Base-by-base conservation (phyloP, 1,140 invertebrate species). In the Cyphomyrmex costatus region DNA sequence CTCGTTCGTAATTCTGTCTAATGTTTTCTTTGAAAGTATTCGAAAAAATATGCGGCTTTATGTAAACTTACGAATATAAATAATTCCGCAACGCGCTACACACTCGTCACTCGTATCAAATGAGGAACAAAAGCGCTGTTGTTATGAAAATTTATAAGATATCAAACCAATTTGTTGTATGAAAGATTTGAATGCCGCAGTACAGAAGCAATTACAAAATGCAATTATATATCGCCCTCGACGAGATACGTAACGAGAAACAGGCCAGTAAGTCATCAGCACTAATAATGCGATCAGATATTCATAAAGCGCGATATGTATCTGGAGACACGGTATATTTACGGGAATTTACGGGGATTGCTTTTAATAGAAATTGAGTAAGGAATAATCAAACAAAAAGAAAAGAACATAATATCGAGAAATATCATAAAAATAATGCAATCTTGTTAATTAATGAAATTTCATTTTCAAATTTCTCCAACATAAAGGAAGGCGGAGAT, bases 181-280 rank as follows among this genome's bases (percentile, higher is more conserved):
- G 21, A 77, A 42, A 5, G 16, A 24, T 5, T 56, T n/a, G 24
- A 27, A 53, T 12, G 30, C 2, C 8, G 12, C 33, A 82, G 8
- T 42, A n/a, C 42, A 36, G 4, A 12, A 19, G 30, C 61, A 61
- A 83, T 83, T 60, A 61, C 16, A 73, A 24, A 0, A 24, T 8
- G 14, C 30, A 51, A 80, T 56, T 58, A 46, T 33, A 24, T 60
- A 74, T 30, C 36, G 53, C 33, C 24, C 53, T 49, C 19, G 51
- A 82, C 8, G 19, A n/a, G 16, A 73, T 82, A 74, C 51, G 33
- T 71, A 71, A 70, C 19, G 4, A 73, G 12, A 82, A 58, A 16
- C 30, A 61, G 8, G 8, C 61, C 7, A 30, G 21, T 58, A 82
- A 83, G 14, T 74, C 68, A 83, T 83, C 27, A 8, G 14, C 24